Conservation (phyloP, 2,888 invertebrate species). For the Hartigia nigra region DNA sequence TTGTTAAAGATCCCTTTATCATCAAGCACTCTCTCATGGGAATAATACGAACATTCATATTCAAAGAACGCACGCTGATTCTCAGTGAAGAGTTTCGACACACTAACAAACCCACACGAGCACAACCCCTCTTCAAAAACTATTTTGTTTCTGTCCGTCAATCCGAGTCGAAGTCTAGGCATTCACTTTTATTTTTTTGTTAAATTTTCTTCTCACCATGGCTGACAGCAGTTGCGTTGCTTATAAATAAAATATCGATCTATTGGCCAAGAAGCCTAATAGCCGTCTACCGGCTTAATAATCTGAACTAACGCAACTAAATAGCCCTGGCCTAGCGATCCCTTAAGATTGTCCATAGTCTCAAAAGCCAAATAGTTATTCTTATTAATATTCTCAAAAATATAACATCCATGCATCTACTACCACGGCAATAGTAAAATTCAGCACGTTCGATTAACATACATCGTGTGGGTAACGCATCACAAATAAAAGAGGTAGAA, state of each 20-base stretch:
- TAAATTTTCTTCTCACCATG: background rate
- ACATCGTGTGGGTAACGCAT: background rate
- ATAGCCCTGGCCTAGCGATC: background rate
- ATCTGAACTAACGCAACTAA: constrained; percentile 15
- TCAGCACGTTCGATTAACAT: background rate
- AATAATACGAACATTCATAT: background rate
- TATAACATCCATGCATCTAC: background rate
- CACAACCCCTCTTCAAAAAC: background rate
- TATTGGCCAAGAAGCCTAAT: constrained; percentile 19
- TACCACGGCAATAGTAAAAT: background rate
- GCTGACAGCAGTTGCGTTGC: constrained; percentile 10
- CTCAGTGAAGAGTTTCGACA: background rate
- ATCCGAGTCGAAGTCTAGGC: background rate
- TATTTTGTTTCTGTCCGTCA: constrained; percentile 9
- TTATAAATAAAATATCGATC: constrained; percentile 24
- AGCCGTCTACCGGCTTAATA: constrained; percentile 21
- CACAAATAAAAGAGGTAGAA: constrained; percentile 3
- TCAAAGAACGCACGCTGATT: background rate
- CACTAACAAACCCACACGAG: background rate
- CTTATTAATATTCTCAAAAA: background rate
- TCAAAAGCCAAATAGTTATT: background rate
- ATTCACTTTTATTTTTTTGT: background rate
- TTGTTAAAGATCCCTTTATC: background rate
- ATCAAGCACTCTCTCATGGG: background rate
- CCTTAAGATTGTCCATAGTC: background rate